Evolutionary conservation across 2,888 invertebrate genomes (phyloP), one percentile per base, ranked within the genome.

Genomic region (Epiperipatus broadwayi): DNA sequence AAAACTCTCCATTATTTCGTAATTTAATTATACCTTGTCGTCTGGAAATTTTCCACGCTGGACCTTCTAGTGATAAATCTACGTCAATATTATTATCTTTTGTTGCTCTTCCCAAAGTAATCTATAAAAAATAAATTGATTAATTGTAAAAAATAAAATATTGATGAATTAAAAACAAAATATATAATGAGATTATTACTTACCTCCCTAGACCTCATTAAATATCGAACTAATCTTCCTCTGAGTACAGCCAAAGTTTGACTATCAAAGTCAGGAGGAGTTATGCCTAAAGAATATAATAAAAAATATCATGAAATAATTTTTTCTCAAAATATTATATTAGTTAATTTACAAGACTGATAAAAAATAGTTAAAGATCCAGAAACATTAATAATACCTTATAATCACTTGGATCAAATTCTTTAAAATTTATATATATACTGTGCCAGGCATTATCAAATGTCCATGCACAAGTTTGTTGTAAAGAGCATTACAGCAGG

Each of bases 1-100:
- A 83, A 59, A 93, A 95, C 56, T 93, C 91, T 0, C 91, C 93
- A 46, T 79, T 85, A 57, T 83, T 84, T 37, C 84, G 68, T 44
- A 93, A 68, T 53, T 75, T 70, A 44, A 95, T 81, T 2, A 84
- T 79, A 5, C 84, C 93, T 59, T 93, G 93, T 46, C 81, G 71
- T 30, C 93, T 68, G 0, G 91, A 91, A 28, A 87, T 75, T 48
- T 91, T 93, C 58, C 79, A 78, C 0, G 91, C 79, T 0, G 91
- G 89, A 0, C 93, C 93, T 62, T 95, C 93, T 30, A 91, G 63
- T 1, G 78, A 74, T 34, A 95, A 64, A 62, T 95, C 89, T 19
- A 93, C 85, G 61, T 95, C 93, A 25, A 95, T 85, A 35, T 69
- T 68, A 51, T 78, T 75, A 52, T 85, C 85, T 50, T 79, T 77